These are phyloP conservation scores for Mohoua ochrocephala DNA, from an alignment of 2,113 vertebrate species.

Conservation along the genomic window DNA sequence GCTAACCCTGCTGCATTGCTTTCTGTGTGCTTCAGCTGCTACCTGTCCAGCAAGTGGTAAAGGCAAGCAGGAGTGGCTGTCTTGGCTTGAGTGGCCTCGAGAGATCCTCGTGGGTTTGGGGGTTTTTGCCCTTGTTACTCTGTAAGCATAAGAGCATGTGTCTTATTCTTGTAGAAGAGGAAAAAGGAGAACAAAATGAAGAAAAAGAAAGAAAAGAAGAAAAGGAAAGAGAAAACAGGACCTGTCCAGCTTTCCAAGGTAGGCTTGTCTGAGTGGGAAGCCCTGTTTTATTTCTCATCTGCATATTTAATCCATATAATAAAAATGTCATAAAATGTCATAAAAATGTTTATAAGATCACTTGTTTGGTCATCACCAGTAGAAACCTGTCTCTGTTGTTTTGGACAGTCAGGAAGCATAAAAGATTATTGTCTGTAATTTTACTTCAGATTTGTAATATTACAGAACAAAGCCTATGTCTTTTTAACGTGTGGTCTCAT, in stretches of 20 bases:
- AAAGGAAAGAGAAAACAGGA: slow-evolving; percentile 76
- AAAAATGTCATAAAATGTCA: no score
- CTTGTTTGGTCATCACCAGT: background rate
- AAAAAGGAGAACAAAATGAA: slow-evolving; percentile 85
- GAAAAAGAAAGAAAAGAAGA: slow-evolving; percentile 85
- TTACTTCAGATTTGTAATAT: background rate
- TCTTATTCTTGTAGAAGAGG: slow-evolving; percentile 70
- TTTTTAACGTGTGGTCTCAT: background rate
- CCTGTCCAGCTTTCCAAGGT: slow-evolving; percentile 91
- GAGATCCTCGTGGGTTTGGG: background rate
- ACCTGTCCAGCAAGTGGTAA: background rate
- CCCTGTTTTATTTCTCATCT: background rate
- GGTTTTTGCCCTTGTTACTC: background rate
- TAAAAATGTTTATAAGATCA: background rate
- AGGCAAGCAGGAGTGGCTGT: background rate
- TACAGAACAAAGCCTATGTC: background rate
- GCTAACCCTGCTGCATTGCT: background rate
- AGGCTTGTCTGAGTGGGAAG: background rate
- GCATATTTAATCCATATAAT: background rate
- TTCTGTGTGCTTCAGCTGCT: background rate
- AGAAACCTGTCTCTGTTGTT: background rate
- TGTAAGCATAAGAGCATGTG: background rate
- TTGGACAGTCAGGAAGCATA: background rate
- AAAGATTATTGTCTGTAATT: background rate
- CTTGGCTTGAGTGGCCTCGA: background rate